phyloP scores from a whole-genome alignment of 2,888 invertebrate species.

The Uloborus plumipes region DNA sequence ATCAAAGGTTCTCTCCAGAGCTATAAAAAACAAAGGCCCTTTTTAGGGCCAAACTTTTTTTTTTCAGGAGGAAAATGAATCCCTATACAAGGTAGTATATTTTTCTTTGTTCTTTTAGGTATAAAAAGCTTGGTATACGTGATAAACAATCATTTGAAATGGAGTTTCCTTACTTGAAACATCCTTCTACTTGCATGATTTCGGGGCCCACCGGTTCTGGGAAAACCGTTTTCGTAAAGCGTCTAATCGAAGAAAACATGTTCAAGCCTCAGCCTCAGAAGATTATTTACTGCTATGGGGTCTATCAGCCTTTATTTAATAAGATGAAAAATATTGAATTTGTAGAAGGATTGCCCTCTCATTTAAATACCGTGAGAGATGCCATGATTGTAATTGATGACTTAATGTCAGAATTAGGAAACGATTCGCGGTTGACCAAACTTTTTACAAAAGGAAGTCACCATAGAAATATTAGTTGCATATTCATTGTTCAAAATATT shows the following conservation, averaged over 20 bases:
- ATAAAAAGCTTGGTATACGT: no score
- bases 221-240: conserved; percentile 8
- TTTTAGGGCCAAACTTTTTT: no score
- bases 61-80: no score
- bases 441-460: conserved; percentile 32
- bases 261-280: background rate
- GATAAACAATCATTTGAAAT: no score
- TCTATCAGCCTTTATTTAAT: conserved; percentile 1
- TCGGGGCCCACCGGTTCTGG: background rate
- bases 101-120: no score
- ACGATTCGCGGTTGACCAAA: background rate
- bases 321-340: conserved; percentile 9
- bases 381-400: conserved; percentile 14
- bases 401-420: conserved; percentile 17
- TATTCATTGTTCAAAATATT: conserved; percentile 30
- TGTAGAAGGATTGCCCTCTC: conserved; percentile 8
- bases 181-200: background rate
- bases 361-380: background rate
- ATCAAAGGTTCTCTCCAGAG: no score
- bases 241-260: conserved; percentile 3
- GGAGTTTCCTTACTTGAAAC: conserved; percentile 4
- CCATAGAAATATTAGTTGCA: conserved; percentile 17
- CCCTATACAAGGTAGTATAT: no score
- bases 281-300: conserved; percentile 16
- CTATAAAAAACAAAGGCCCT: no score